Evolutionary conservation across 2,113 vertebrate species (phyloP).

Genomic region (Perca fluviatilis): DNA sequence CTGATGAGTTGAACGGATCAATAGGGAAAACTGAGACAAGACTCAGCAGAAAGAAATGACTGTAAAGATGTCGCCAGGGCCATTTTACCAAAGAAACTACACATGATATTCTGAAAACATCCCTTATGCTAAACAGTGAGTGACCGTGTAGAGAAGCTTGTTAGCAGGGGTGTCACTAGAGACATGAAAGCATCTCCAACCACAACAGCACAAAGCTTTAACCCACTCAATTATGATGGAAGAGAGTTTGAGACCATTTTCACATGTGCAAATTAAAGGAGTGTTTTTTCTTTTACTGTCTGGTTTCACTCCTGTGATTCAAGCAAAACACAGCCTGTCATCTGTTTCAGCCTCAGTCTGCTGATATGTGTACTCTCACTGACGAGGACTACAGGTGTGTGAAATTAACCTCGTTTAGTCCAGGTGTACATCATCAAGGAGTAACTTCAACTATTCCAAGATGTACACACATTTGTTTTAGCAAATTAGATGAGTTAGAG

Average conservation of each 20-base stretch:
- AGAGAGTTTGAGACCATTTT: background rate
- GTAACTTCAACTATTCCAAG: background rate
- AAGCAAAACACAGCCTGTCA: background rate
- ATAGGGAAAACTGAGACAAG: slow-evolving; percentile 1
- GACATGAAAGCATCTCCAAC: background rate
- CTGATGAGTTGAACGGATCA: background rate
- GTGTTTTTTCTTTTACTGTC: background rate
- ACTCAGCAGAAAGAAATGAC: background rate
- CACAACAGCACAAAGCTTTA: background rate
- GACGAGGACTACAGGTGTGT: background rate
- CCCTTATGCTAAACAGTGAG: background rate
- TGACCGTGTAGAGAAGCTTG: background rate
- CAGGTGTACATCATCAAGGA: background rate
- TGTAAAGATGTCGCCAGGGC: background rate
- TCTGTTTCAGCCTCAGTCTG: background rate
- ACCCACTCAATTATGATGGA: background rate
- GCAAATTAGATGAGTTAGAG: background rate
- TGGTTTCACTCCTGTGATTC: background rate
- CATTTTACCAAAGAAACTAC: background rate
- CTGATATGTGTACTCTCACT: background rate
- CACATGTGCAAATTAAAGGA: background rate
- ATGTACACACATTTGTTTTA: background rate
- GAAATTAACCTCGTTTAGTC: background rate
- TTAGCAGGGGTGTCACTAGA: background rate
- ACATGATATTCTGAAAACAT: background rate